Percentiles rank a stretch among this genome's conserved stretches.
Evolutionary conservation across 92 coral and sea anemone species (phyloP).

Genomic region (Palythoa caribaeorum): DNA sequence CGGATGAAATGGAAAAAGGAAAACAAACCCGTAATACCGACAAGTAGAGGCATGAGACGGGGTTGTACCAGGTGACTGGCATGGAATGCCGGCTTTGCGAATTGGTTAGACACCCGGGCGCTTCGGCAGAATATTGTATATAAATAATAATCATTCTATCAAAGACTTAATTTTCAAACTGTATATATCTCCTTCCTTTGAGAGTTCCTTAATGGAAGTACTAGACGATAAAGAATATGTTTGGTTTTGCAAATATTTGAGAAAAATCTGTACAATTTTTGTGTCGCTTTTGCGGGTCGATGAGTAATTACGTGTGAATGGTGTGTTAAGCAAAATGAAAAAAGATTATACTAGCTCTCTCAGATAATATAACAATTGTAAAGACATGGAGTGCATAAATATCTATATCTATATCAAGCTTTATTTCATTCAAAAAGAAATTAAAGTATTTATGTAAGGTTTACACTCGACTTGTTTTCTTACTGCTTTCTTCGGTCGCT

Average conservation of each 20-base stretch:
- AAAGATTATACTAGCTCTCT: not conserved
- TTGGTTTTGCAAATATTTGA: conserved; percentile 19
- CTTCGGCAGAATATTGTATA: not conserved
- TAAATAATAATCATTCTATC: conserved; percentile 11
- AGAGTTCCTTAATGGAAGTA: conserved; percentile 5
- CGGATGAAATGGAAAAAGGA: conserved; percentile 99
- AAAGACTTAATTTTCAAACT: not conserved
- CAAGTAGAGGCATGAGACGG: conserved; percentile 97
- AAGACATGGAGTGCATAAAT: not conserved
- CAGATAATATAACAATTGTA: conserved; percentile 24
- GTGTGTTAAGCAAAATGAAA: conserved; percentile 23
- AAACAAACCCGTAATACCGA: conserved; percentile 98
- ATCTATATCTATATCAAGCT: conserved; percentile 6
- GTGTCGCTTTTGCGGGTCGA: conserved; percentile 23
- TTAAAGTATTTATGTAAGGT: conserved; percentile 1
- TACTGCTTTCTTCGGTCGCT: not conserved
- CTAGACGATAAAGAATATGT: not conserved
- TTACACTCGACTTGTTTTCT: not conserved
- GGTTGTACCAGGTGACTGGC: conserved; percentile 81
- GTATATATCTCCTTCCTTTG: not conserved
- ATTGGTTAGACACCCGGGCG: not conserved
- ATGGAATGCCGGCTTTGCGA: not conserved
- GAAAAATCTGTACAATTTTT: conserved; percentile 2
- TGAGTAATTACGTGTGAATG: conserved; percentile 49
- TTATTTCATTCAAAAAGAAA: conserved; percentile 10